phyloP scores from a whole-genome alignment of 2,888 invertebrate genomes.

The Brachylomia viminalis region DNA sequence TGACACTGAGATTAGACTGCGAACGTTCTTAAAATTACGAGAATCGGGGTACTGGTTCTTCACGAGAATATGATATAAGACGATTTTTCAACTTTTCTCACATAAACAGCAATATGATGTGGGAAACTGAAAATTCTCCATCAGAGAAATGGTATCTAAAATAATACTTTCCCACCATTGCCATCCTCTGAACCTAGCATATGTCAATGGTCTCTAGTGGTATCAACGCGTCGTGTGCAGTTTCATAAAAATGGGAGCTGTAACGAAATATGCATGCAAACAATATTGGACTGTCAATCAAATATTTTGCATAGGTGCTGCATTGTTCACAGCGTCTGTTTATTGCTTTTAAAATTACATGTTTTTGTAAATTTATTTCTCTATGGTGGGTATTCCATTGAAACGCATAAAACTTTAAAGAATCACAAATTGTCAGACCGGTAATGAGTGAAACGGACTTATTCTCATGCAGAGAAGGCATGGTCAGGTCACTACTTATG shows the following conservation, averaged over 20 bases:
- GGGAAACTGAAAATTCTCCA: not conserved
- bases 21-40: too few species aligned
- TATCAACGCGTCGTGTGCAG: conserved; percentile 35
- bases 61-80: not conserved
- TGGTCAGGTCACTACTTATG: not conserved
- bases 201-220: conserved; percentile 32
- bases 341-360: conserved; percentile 31
- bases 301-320: conserved; percentile 42
- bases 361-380: not conserved
- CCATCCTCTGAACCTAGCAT: conserved; percentile 8
- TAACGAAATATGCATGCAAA: conserved; percentile 58
- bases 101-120: not conserved
- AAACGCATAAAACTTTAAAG: not conserved
- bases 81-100: not conserved
- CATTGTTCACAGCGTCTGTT: conserved; percentile 32
- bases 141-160: not conserved
- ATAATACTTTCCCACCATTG: conserved; percentile 9
- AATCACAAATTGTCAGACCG: not conserved
- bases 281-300: conserved; percentile 65
- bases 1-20: too few species aligned
- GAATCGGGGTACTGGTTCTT: too few species aligned
- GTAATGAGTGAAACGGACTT: not conserved
- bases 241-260: conserved; percentile 53
- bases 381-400: not conserved
- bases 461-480: not conserved